Percentiles rank a stretch among this genome's conserved stretches.
These are phyloP conservation scores for Cantharis lateralis DNA, from an alignment of 2,888 invertebrate species.

Conservation along the genomic window DNA sequence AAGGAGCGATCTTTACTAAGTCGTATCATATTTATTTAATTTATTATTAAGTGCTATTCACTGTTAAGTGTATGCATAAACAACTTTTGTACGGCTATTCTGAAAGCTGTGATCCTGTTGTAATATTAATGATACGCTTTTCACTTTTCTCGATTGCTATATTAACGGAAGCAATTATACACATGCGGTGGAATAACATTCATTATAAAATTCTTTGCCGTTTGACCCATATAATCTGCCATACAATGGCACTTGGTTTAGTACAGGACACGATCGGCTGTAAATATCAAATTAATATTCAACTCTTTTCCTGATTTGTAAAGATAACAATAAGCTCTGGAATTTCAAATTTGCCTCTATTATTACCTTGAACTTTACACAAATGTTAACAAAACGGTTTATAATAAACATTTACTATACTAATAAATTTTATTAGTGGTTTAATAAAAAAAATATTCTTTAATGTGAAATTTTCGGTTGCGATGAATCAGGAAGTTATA, in stretches of 20 bases:
- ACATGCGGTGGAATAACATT: neutral
- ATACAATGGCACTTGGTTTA: neutral
- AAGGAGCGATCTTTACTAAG: slow-evolving; percentile 1
- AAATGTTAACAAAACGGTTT: neutral
- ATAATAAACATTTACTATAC: neutral
- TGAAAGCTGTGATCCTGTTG: neutral
- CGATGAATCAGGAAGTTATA: neutral
- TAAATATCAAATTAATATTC: neutral
- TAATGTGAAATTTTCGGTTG: neutral
- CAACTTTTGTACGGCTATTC: neutral
- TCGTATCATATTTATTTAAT: slow-evolving; percentile 6
- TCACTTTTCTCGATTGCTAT: slow-evolving; percentile 2
- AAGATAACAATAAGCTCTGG: neutral
- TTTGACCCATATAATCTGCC: neutral
- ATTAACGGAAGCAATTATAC: slow-evolving; percentile 9
- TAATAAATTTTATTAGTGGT: neutral
- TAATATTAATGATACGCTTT: slow-evolving; percentile 4
- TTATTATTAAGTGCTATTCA: slow-evolving; percentile 1
- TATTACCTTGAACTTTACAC: neutral
- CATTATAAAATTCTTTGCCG: neutral
- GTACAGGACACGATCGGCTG: neutral
- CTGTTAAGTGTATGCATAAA: neutral
- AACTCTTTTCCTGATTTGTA: too few relatives aligned
- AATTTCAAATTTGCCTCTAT: neutral
- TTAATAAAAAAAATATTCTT: neutral